These are phyloP conservation scores for Amphiduros pacificus DNA, from an alignment of 2,888 invertebrate genomes.

Conservation along the genomic window DNA sequence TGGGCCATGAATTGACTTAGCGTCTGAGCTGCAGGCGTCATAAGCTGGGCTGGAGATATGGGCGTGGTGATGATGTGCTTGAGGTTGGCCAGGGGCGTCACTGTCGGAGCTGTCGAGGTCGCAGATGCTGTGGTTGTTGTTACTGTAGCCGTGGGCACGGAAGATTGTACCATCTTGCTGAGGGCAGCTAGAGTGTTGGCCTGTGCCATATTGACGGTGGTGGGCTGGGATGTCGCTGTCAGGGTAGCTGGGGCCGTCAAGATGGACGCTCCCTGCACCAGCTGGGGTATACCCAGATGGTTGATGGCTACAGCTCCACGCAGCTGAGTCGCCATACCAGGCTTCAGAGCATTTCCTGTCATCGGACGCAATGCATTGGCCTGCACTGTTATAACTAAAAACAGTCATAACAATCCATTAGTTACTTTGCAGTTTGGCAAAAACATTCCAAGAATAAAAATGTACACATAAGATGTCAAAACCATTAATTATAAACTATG, in stretches of 20 bases:
- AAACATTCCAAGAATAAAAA: too few relatives aligned
- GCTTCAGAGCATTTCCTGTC: background rate
- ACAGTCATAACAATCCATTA: too few relatives aligned
- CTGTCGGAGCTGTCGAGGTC: background rate
- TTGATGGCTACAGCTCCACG: conserved; percentile 12
- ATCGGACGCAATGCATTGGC: background rate
- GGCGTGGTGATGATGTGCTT: background rate
- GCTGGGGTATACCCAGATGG: conserved; percentile 2
- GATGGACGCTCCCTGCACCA: conserved; percentile 9
- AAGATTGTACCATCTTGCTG: background rate
- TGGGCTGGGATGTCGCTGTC: background rate
- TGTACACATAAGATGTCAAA: too few relatives aligned
- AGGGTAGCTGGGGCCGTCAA: conserved; percentile 8
- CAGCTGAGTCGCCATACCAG: conserved; percentile 7
- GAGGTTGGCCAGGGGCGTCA: background rate
- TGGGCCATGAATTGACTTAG: conserved; percentile 21
- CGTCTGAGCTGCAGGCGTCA: conserved; percentile 8
- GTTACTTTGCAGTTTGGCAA: too few relatives aligned
- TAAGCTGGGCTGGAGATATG: conserved; percentile 5
- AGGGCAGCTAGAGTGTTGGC: background rate
- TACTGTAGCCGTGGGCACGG: background rate
- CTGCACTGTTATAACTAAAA: conserved; percentile 9
- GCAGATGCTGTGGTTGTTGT: background rate
- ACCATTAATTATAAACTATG: too few relatives aligned
- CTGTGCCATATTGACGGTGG: background rate